Percentiles rank a stretch among this genome's conserved stretches.
Conservation (phyloP, 2,888 invertebrate genomes). For the Criorhina ranunculi region DNA sequence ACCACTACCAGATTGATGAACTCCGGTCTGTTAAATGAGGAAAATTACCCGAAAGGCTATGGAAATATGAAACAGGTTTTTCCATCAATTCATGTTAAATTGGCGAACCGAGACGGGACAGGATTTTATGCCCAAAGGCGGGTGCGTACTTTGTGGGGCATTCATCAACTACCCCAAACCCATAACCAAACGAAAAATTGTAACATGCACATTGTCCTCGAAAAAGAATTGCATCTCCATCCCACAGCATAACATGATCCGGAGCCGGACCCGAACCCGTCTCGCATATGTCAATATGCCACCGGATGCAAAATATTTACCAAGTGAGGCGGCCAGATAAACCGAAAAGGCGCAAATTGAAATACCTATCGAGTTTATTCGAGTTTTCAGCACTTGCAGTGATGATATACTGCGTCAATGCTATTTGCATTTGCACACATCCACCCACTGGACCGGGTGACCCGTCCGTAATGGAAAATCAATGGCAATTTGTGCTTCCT, state of each 20-base stretch:
- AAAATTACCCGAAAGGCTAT: constrained; percentile 69
- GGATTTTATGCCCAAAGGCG: constrained; percentile 66
- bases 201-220: constrained; percentile 24
- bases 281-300: constrained; percentile 60
- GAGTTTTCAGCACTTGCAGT: constrained; percentile 73
- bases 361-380: constrained; percentile 73
- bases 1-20: constrained; percentile 36
- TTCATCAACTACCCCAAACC: constrained; percentile 6
- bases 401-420: constrained; percentile 68
- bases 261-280: constrained; percentile 13
- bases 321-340: constrained; percentile 69
- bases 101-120: constrained; percentile 51
- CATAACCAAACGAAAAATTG: too few relatives aligned
- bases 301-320: constrained; percentile 70
- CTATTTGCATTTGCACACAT: constrained; percentile 46
- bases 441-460: constrained; percentile 16
- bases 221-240: constrained; percentile 51
- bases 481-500: constrained; percentile 71
- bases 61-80: constrained; percentile 52
- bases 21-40: constrained; percentile 35
- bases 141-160: constrained; percentile 56
- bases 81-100: constrained; percentile 62
- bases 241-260: constrained; percentile 44
- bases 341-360: constrained; percentile 74
- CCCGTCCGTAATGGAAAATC: constrained; percentile 71